phyloP scores from a whole-genome alignment of 2,797 vertebrate genomes.

The Crotalus adamanteus region DNA sequence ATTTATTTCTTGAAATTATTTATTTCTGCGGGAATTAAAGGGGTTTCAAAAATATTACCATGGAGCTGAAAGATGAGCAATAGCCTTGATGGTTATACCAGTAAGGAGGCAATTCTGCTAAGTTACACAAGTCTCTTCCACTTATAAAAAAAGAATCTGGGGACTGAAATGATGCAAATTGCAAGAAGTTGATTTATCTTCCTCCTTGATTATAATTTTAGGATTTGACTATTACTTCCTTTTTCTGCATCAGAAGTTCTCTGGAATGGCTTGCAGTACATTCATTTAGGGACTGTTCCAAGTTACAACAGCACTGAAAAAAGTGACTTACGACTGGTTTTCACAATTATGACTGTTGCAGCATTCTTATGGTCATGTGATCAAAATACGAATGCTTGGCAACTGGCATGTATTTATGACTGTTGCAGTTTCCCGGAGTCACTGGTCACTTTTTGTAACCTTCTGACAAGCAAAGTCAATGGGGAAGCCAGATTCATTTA shows the following conservation, averaged over 20 bases:
- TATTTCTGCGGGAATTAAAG: conserved; percentile 28
- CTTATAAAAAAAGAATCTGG: not conserved
- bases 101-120: not conserved
- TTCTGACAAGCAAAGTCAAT: not conserved
- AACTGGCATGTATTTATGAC: not conserved
- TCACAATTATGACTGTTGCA: not conserved
- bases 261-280: not conserved
- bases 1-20: conserved; percentile 29
- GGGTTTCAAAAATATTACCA: not conserved
- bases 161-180: not conserved
- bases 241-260: too few relatives aligned
- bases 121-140: not conserved
- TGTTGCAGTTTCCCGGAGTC: not conserved
- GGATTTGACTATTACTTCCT: not conserved
- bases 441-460: not conserved
- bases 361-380: not conserved
- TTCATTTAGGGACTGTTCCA: not conserved
- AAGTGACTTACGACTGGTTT: not conserved
- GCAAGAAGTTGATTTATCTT: not conserved
- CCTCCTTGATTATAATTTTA: too few relatives aligned
- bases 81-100: not conserved
- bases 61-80: conserved; percentile 19
- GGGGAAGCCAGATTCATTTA: not conserved
- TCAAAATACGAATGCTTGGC: not conserved
- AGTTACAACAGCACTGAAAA: not conserved